Evolutionary conservation across 2,888 invertebrate species (phyloP), one percentile per base, ranked within the genome.

Genomic region (Falcaria lacertinaria): DNA sequence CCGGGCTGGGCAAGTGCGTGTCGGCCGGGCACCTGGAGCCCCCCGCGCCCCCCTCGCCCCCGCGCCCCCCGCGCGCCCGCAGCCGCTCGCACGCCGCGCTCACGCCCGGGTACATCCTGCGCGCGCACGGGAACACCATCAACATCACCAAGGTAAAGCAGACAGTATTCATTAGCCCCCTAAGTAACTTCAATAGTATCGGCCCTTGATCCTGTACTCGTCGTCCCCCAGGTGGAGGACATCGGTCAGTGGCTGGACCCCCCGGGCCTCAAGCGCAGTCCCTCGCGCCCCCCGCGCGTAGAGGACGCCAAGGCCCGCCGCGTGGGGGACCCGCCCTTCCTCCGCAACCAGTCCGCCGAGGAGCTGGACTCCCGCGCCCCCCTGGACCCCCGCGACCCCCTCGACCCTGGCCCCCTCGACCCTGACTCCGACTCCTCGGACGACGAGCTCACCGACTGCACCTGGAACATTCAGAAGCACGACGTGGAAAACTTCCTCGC

Each of bases 301-400:
- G 56, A 60, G 15, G 63, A 62, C 5, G 51, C 52, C 43, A 74
- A 74, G 45, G 54, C 69, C 0, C 52, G 74, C 1, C 65, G 61
- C 22, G 28, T 3, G 11, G 28, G 11, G 11, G 8, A 3, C 1
- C 89, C 86, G 0, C 57, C 80, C 28, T 90, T 88, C 69, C 72
- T 86, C 1, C 63, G 89, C 15, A 89, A 86, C 71, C 89, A 89
- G 55, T 89, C 89, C 2, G 87, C 77, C 0, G 88, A 88, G 44
- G 88, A 80, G 0, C 69, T 86, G 2, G 38, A 64, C 0, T 54
- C 71, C 0, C 45, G 69, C 7, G 69, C 76, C 0, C 71, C 83
- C 53, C 74, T 76, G 47, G 50, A 86, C 7, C 85, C 82, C 49
- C 64, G 66, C 57, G 84, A 85, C 61, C 69, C 77, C 32, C 80